Base-by-base conservation (phyloP, 2,113 vertebrate genomes). In the Pachypanchax playfairii region DNA sequence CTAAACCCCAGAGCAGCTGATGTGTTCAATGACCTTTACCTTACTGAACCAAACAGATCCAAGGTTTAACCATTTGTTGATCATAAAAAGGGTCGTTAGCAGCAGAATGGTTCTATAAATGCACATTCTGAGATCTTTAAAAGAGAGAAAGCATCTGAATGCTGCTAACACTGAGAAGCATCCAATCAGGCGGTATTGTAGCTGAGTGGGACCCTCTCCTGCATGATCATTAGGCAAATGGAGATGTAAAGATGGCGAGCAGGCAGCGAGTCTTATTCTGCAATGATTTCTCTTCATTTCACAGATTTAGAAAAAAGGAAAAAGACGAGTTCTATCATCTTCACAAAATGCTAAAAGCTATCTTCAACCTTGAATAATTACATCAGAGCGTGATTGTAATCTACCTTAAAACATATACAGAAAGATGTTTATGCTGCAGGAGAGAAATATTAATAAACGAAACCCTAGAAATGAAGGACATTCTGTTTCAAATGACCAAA, bases 131-230 rank as follows among this genome's bases (percentile, higher is more conserved):
- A 65, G 68, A 69, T 80, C 64, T 53, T 2, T 8, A 54, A 54
- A 52, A 57, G 63, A 38, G 41, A 70, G 48, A 28, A 59, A 9
- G n/a, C 50, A 36, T 29, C 0, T 4, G 18, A 51, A 65, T 29
- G 41, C 24, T 5, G 46, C 24, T 35, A 20, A 50, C 13, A 52
- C 68, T 52, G 66, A 88, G 83, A 65, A 61, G 60, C 67, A 48
- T 77, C 77, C 84, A 91, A 91, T 92, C 89, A 92, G 82, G 47
- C 63, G 1, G 71, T 80, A 87, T 90, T 90, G 80, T 90, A 11
- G 24, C 43, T 82, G 71, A 91, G 87, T 78, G 84, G 72, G 41
- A 61, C 29, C 53, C 64, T 79, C 73, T 86, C 65, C 58, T 50
- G 58, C 44, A 41, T 44, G 50, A 59, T 88, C 74, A 83, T 88